These are phyloP conservation scores for Eupithecia abbreviata DNA, from an alignment of 2,888 invertebrate species.

Conservation along the genomic window DNA sequence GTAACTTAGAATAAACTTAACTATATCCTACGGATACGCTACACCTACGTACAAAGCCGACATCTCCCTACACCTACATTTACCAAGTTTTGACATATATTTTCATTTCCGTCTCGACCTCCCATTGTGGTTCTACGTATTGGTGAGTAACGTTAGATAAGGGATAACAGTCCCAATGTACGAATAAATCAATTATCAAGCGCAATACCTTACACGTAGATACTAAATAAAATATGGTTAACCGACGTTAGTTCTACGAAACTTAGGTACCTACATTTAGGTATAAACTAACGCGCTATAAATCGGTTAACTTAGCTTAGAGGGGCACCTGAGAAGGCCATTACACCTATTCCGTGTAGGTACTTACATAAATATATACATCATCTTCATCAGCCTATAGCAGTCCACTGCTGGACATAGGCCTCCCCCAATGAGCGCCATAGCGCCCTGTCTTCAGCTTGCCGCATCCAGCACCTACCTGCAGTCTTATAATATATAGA, in stretches of 20 bases:
- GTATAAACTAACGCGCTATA: no score
- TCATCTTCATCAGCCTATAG: no score
- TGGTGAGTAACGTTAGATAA: conserved; percentile 71
- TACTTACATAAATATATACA: no score
- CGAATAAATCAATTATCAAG: conserved; percentile 74
- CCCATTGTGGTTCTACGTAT: conserved; percentile 66
- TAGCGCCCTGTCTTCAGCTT: no score
- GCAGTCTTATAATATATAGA: no score
- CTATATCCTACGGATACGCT: background rate
- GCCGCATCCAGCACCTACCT: no score
- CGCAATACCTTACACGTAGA: conserved; percentile 57
- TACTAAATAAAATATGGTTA: conserved; percentile 16
- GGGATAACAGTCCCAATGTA: conserved; percentile 70
- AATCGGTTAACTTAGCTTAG: no score
- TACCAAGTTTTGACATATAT: conserved; percentile 59
- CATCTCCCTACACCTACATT: conserved; percentile 9
- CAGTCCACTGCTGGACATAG: no score
- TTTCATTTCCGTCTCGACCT: conserved; percentile 58
- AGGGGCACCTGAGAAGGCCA: no score
- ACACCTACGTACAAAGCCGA: background rate
- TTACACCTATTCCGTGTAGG: no score
- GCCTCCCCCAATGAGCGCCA: no score
- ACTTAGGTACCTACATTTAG: background rate
- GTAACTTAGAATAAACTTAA: conserved; percentile 7
- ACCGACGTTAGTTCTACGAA: background rate